These are phyloP conservation scores for Temnopleurus reevesii DNA, from an alignment of 53 echinoderm and acorn worm species.

Conservation along the genomic window DNA sequence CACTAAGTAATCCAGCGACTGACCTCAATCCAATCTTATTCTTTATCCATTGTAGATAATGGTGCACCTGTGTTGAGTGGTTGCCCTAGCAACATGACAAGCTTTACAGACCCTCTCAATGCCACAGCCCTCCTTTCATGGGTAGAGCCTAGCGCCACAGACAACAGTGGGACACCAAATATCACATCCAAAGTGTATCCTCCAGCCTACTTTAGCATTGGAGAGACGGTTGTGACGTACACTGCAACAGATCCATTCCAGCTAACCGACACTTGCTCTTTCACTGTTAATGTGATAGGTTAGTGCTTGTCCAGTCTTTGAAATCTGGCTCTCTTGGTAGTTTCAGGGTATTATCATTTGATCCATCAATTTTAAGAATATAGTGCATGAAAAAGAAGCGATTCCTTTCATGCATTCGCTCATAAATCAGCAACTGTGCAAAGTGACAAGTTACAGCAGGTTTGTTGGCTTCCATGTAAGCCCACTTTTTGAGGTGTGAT, in stretches of 20 bases:
- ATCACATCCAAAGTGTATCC: neutral
- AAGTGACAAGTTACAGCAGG: no score
- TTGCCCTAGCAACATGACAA: neutral
- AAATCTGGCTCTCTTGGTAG: no score
- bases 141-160: neutral
- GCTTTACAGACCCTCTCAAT: neutral
- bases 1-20: no score
- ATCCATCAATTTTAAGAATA: no score
- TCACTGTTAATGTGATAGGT: neutral
- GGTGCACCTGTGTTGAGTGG: neutral
- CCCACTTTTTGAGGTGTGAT: no score
- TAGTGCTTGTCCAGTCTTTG: neutral
- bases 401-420: no score
- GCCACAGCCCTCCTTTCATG: neutral
- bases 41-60: neutral
- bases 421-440: no score
- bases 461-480: no score
- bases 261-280: conserved; percentile 1
- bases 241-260: neutral
- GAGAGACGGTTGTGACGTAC: neutral
- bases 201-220: neutral
- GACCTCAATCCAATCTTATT: no score
- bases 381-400: no score
- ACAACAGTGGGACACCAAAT: neutral
- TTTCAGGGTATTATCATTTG: no score